Evolutionary conservation across 2,113 vertebrate genomes (phyloP).

Genomic region (Barnardius zonarius): DNA sequence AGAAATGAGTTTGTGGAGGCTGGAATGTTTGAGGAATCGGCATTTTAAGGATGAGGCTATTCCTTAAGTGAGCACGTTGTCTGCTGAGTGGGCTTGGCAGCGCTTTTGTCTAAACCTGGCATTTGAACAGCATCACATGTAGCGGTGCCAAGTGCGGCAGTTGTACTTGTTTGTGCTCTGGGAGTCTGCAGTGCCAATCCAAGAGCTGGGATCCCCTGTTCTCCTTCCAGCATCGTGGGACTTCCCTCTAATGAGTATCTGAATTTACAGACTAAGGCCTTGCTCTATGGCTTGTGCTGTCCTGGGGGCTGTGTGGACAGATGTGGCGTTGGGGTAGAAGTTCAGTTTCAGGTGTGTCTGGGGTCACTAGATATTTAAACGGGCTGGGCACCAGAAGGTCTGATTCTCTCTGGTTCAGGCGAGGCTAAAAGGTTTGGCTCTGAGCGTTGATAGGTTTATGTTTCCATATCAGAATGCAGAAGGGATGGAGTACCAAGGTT

Average conservation of each 20-base stretch:
- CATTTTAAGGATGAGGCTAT: not conserved
- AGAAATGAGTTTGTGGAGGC: not conserved
- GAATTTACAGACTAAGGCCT: not conserved
- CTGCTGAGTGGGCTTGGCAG: not conserved
- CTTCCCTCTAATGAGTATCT: not conserved
- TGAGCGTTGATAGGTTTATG: not conserved
- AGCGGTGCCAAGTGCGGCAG: not conserved
- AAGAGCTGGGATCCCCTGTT: not conserved
- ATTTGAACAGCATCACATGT: accelerated
- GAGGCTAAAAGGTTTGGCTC: not conserved
- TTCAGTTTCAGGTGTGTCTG: not conserved
- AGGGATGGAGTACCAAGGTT: not conserved
- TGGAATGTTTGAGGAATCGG: not conserved
- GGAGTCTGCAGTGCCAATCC: not conserved
- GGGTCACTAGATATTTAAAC: slow-evolving; percentile 24
- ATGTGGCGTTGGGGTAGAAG: not conserved
- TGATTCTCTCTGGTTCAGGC: slow-evolving; percentile 17
- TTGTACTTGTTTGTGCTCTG: not conserved
- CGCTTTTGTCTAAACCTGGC: not conserved
- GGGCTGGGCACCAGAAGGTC: slow-evolving; percentile 19
- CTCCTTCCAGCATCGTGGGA: not conserved
- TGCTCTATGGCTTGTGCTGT: not conserved
- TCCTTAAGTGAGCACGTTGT: not conserved
- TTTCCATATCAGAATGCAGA: not conserved
- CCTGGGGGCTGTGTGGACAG: not conserved